phyloP scores from a whole-genome alignment of 2,888 invertebrate species.

The Coleophora flavipennella region DNA sequence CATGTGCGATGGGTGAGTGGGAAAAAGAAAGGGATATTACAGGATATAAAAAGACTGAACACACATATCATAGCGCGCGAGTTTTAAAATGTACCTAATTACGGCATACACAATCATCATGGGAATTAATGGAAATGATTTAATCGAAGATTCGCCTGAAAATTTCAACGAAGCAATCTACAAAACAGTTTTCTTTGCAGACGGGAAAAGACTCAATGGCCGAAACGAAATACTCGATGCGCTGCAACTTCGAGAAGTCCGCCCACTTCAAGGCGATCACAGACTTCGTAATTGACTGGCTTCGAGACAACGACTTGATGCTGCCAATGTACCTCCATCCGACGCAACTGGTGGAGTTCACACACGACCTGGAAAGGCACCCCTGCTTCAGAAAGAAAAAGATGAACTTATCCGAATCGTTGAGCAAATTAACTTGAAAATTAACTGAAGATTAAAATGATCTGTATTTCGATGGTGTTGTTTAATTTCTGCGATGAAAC shows the following conservation, averaged over 20 bases:
- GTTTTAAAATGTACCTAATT: no score
- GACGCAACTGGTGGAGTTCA: slow-evolving; percentile 18
- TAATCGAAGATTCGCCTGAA: no score
- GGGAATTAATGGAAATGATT: no score
- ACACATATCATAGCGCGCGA: no score
- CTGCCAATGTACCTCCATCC: slow-evolving; percentile 52
- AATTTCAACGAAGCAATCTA: no score
- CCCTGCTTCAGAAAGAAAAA: slow-evolving; percentile 28
- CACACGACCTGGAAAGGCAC: slow-evolving; percentile 17
- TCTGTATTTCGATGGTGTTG: no score
- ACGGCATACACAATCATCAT: neutral
- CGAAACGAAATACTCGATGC: slow-evolving; percentile 18
- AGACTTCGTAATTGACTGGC: slow-evolving; percentile 51
- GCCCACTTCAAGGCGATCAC: slow-evolving; percentile 46
- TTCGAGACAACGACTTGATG: slow-evolving; percentile 40
- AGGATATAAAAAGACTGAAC: no score
- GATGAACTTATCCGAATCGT: slow-evolving; percentile 13
- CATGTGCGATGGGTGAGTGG: no score
- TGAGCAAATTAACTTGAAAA: no score
- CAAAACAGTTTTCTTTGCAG: slow-evolving; percentile 15
- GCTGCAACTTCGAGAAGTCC: slow-evolving; percentile 39
- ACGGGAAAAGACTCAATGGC: slow-evolving; percentile 19
- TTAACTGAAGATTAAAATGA: no score
- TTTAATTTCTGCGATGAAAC: no score
- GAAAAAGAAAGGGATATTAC: no score